Evolutionary conservation across 2,113 vertebrate species (phyloP).

Genomic region (Phaethon lepturus): DNA sequence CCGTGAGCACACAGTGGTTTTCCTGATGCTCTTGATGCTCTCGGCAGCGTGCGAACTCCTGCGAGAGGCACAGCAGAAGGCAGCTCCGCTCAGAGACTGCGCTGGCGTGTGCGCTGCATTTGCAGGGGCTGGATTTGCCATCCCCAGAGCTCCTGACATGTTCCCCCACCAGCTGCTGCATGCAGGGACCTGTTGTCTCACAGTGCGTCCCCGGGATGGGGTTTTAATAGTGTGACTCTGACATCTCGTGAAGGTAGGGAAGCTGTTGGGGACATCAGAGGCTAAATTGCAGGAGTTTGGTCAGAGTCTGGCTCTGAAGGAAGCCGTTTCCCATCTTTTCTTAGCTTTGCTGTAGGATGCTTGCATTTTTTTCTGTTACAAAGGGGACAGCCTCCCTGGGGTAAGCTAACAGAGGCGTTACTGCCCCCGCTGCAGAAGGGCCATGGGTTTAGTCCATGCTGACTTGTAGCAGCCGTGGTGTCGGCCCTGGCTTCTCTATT

Average conservation of each 20-base stretch:
- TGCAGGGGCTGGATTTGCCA: not conserved
- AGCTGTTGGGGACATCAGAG: not conserved
- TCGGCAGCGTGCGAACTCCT: not conserved
- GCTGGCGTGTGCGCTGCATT: not conserved
- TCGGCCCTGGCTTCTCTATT: not conserved
- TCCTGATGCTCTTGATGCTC: not conserved
- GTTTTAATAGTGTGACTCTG: not conserved
- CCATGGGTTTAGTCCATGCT: not conserved
- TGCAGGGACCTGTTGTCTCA: not conserved
- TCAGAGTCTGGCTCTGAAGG: not conserved
- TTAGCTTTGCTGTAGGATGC: not conserved
- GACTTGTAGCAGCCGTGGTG: not conserved
- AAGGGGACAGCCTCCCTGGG: not conserved
- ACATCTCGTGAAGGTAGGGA: not conserved
- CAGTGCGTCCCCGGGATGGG: not conserved
- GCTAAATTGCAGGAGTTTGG: not conserved
- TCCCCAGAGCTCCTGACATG: not conserved
- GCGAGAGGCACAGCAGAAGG: not conserved
- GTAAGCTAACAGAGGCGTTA: not conserved
- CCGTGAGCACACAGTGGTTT: not conserved
- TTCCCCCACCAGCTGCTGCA: rapidly evolving
- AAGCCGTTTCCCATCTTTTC: not conserved
- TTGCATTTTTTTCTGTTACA: not conserved
- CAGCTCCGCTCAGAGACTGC: not conserved
- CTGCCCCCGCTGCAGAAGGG: not conserved